Evolutionary conservation across 2,888 invertebrate genomes (phyloP).

Genomic region (Encarsia formosa): DNA sequence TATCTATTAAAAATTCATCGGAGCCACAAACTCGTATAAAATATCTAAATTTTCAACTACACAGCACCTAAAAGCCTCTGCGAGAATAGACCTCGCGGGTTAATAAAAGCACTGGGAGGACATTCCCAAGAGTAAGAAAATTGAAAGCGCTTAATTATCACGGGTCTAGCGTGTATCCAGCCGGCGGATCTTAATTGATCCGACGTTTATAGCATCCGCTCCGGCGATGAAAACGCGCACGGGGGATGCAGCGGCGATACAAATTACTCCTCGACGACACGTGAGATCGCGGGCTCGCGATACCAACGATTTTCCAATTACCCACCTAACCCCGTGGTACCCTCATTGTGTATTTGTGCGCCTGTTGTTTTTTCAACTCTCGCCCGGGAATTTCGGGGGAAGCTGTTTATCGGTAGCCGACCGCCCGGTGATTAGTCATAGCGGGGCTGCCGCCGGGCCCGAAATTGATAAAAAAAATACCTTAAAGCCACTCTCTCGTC

Average conservation of each 20-base stretch:
- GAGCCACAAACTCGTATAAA: too few species aligned
- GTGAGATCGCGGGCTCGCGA: constrained; percentile 33
- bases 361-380: neutral
- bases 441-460: too few species aligned
- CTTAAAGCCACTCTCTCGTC: too few species aligned
- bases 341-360: neutral
- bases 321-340: constrained; percentile 31
- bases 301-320: constrained; percentile 51
- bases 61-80: too few species aligned
- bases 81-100: neutral
- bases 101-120: neutral
- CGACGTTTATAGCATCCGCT: constrained; percentile 28
- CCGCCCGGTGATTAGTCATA: too few species aligned
- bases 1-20: too few species aligned
- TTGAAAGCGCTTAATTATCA: constrained; percentile 23
- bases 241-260: constrained; percentile 24
- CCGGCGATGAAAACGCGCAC: constrained; percentile 14
- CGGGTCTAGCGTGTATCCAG: constrained; percentile 18
- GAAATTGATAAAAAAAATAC: too few species aligned
- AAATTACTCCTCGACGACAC: constrained; percentile 36
- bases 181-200: constrained; percentile 27
- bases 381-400: neutral
- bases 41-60: too few species aligned
- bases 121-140: constrained; percentile 6
- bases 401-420: too few species aligned